Percentiles rank a stretch among this genome's conserved stretches.
phyloP scores from a whole-genome alignment of 2,888 invertebrate genomes.

The Aleiodes testaceus region DNA sequence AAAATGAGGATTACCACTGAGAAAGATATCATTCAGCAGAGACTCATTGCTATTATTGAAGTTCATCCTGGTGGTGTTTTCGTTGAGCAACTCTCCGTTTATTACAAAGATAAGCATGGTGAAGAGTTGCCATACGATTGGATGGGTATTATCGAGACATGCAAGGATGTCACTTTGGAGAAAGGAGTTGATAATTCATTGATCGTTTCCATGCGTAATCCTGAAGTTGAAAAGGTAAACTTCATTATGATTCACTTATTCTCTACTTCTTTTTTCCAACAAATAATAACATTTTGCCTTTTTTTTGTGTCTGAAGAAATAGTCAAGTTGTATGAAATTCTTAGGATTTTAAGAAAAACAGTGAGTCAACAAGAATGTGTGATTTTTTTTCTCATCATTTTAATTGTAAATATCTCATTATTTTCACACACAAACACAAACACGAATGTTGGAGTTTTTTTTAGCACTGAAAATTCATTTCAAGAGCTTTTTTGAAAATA shows the following conservation, averaged over 20 bases:
- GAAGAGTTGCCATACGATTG: conserved; percentile 83
- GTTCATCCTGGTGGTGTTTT: conserved; percentile 74
- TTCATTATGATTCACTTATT: background rate
- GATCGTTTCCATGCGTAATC: conserved; percentile 67
- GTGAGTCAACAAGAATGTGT: background rate
- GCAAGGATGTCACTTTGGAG: conserved; percentile 76
- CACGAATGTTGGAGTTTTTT: too few relatives aligned
- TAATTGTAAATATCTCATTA: background rate
- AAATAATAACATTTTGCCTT: background rate
- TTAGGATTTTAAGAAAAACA: background rate
- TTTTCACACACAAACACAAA: too few relatives aligned
- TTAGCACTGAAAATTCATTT: too few relatives aligned
- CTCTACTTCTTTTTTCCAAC: background rate
- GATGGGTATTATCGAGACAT: conserved; percentile 78
- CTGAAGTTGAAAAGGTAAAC: conserved; percentile 51
- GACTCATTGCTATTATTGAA: conserved; percentile 72
- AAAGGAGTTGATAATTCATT: conserved; percentile 73
- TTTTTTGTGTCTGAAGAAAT: too few relatives aligned
- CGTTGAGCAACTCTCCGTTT: conserved; percentile 72
- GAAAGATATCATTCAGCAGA: conserved; percentile 58
- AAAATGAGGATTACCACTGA: conserved; percentile 54
- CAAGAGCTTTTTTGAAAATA: background rate
- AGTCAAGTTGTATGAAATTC: background rate
- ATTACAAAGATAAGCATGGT: conserved; percentile 77
- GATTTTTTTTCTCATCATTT: background rate